A percentile compares a stretch with the other conserved stretches of the same genome.
Evolutionary conservation across 30 jellyfish, hydroid and myxozoan species (phyloP).

Genomic region (Hydractinia echinata): DNA sequence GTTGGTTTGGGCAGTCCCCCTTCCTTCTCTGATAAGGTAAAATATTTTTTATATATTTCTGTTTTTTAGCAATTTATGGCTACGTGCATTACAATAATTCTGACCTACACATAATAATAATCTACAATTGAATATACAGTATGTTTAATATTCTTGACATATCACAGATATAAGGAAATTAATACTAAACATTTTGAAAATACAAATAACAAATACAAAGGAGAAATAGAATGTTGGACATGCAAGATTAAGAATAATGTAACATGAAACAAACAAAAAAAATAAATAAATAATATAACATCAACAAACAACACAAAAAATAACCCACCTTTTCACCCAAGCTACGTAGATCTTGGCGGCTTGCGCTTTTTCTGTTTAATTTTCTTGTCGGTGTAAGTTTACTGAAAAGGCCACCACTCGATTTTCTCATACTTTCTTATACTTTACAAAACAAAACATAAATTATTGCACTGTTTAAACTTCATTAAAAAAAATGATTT

Average conservation of each 20-base stretch:
- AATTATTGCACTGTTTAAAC: no score
- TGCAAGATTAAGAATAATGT: not conserved
- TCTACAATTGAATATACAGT: no score
- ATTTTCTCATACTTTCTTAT: conserved; percentile 17
- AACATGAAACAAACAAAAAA: not conserved
- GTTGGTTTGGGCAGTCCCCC: no score
- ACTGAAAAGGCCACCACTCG: conserved; percentile 18
- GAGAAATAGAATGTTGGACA: not conserved
- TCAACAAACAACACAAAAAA: not conserved
- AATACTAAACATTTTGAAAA: not conserved
- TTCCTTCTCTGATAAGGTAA: no score
- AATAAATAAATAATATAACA: not conserved
- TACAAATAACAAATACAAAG: not conserved
- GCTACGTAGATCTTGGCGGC: conserved; percentile 64
- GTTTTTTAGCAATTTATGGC: no score
- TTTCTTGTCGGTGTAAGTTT: conserved; percentile 74
- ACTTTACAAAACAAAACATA: not conserved
- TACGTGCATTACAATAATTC: no score
- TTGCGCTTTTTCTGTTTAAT: conserved; percentile 71
- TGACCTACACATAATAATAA: no score
- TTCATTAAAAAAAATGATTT: no score
- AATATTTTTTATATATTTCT: no score
- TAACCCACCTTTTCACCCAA: conserved; percentile 59
- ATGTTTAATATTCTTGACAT: no score
- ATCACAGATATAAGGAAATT: not conserved